Evolutionary conservation across 2,113 vertebrate species (phyloP).

Genomic region (Capra hircus): DNA sequence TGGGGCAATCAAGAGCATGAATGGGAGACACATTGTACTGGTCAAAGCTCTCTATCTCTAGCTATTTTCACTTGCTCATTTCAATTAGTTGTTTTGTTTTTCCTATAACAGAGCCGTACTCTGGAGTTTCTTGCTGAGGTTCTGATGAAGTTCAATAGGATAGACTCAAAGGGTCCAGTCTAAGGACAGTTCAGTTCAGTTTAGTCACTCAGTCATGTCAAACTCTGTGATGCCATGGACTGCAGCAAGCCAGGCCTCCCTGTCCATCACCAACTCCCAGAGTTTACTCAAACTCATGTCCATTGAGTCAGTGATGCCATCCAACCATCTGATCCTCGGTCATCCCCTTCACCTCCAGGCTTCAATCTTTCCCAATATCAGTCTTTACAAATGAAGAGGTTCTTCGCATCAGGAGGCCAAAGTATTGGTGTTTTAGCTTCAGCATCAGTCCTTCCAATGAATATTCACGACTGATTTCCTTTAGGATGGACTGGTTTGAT

Average conservation of each 20-base stretch:
- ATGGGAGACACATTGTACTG: neutral
- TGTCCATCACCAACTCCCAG: neutral
- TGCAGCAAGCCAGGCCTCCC: neutral
- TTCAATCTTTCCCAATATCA: neutral
- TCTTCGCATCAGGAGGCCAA: neutral
- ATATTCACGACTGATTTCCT: neutral
- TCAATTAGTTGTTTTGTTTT: neutral
- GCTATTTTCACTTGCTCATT: neutral
- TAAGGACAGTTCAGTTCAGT: neutral
- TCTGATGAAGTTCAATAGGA: neutral
- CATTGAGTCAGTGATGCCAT: neutral
- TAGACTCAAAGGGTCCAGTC: neutral
- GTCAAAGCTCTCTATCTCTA: no score
- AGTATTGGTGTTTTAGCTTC: neutral
- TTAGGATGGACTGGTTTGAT: neutral
- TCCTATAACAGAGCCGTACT: neutral
- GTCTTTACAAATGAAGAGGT: neutral
- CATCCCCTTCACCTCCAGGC: neutral
- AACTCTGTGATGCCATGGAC: neutral
- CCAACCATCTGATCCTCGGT: neutral
- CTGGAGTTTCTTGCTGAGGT: neutral
- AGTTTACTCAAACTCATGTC: neutral
- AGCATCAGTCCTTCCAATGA: neutral
- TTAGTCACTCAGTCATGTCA: neutral
- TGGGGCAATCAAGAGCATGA: neutral